Evolutionary conservation across 2,888 invertebrate genomes (phyloP), one percentile per base, ranked within the genome.

Genomic region (Pterostichus madidus): DNA sequence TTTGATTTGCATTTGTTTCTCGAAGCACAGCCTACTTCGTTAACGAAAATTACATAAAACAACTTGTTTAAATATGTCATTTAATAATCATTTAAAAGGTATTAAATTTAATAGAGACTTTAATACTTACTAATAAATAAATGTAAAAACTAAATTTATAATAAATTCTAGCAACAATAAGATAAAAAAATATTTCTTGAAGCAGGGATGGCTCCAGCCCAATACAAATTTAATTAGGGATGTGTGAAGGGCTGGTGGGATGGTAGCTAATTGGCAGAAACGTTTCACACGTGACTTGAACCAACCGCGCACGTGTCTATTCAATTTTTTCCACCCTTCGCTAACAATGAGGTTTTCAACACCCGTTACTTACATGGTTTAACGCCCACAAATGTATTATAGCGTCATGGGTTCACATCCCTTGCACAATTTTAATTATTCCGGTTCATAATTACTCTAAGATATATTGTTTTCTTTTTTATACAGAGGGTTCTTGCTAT

Each of bases 231-330:
- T 64, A 64, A 64, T 64, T 32, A 64, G 64, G 59, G 35, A 24
- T n/a, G 3, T 35, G 32, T 11, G 13, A 32, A 64, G 8, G 8
- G 39, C 39, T 39, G 8, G 5, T 39, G 39, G 8, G 59, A 59
- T 59, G 59, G 8, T 11, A 59, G 59, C 59, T 59, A 64, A 64
- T 64, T 64, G 64, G 11, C 2, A 64, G 35, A 64, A 31, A n/a
- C 13, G 64, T 13, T 13, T 64, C 64, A 64, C 64, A 64, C 64
- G 64, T 64, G 64, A 64, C 64, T 64, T 64, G 49, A 31, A 64
- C 35, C 35, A 49, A 64, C 64, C 13, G 32, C 13, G 8, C 64
- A 39, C 64, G 64, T 35, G 32, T 64, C 32, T 64, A 31, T 32
- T 64, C 64, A n/a, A 32, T 35, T 64, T 24, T 64, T 6, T 32